Evolutionary conservation across 1,140 invertebrate species (phyloP).

Genomic region (Thrips palmi): DNA sequence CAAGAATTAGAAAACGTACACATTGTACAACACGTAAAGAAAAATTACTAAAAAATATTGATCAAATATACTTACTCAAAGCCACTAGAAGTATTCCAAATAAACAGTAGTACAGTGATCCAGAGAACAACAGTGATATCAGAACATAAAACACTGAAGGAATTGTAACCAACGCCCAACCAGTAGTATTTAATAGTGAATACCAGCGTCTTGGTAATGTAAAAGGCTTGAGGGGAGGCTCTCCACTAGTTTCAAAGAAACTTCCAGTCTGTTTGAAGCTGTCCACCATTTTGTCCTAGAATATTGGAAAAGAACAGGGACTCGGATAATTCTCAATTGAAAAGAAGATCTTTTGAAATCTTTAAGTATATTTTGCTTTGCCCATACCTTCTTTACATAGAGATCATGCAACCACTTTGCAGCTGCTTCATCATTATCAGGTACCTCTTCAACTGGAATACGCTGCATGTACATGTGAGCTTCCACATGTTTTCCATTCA

Average conservation of each 20-base stretch:
- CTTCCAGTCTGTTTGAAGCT: constrained; percentile 67
- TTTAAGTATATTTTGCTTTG: not conserved
- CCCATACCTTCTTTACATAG: constrained; percentile 54
- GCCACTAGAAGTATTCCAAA: constrained; percentile 21
- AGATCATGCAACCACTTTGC: constrained; percentile 64
- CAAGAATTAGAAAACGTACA: constrained; percentile 6
- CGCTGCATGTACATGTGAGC: constrained; percentile 66
- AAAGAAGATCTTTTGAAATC: not conserved
- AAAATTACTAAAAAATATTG: constrained; percentile 5
- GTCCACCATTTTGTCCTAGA: constrained; percentile 57
- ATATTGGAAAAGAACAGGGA: constrained; percentile 15
- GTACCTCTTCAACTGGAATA: constrained; percentile 62
- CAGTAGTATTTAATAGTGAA: constrained; percentile 46
- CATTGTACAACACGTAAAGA: constrained; percentile 15
- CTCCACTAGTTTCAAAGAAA: constrained; percentile 56
- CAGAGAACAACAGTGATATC: constrained; percentile 9
- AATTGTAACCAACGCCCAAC: constrained; percentile 30
- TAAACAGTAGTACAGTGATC: constrained; percentile 16
- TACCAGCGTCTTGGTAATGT: constrained; percentile 34
- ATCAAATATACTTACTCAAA: constrained; percentile 17
- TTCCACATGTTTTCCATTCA: constrained; percentile 55
- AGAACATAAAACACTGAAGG: not conserved
- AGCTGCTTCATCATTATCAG: constrained; percentile 55
- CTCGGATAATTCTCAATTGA: not conserved
- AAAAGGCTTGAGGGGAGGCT: constrained; percentile 36